Evolutionary conservation across 2,888 invertebrate species (phyloP), one percentile per base, ranked within the genome.

Genomic region (Drosophila flavopinicola): DNA sequence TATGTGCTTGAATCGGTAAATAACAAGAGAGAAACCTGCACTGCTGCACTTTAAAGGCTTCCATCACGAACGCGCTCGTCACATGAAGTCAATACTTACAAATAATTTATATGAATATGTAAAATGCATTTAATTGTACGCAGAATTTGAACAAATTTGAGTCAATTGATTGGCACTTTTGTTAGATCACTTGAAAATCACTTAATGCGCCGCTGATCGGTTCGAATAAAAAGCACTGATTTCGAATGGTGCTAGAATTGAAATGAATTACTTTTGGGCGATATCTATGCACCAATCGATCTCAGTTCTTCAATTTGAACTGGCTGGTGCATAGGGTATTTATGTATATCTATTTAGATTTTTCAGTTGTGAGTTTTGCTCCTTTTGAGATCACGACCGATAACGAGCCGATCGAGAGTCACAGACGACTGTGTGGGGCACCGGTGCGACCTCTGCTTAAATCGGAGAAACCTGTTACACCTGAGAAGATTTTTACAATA

Each of bases 391-490:
- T 69, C 60, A 47, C 61, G 66, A 51, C 17, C 58, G 66, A 65
- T 68, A 65, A 66, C 66, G 75, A 48, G 47, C 30, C 77, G 61
- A 66, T 59, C 66, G 66, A 66, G 70, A 32, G 56, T 47, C 75
- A 66, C 44, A 61, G 68, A 45, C 61, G 75, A 84, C 85, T 84
- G 84, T 67, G 52, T 63, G 61, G 53, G 51, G 17, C 33, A 61
- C 54, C 61, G 66, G 64, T 61, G 35, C 53, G 64, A 69, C 61
- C 67, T 54, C 76, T 74, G 88, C 78, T 89, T 89, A 89, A 89
- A 89, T 89, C 88, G 73, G 83, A 78, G 87, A 89, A 89, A 89
- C 89, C 88, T 89, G 89, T 89, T 89, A 89, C 89, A 89, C 89
- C 87, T 89, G 89, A 89, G 89, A 85, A 88, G 80, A 85, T 88